Evolutionary conservation across 2,888 invertebrate genomes (phyloP).

Genomic region (Drosophila borborema): DNA sequence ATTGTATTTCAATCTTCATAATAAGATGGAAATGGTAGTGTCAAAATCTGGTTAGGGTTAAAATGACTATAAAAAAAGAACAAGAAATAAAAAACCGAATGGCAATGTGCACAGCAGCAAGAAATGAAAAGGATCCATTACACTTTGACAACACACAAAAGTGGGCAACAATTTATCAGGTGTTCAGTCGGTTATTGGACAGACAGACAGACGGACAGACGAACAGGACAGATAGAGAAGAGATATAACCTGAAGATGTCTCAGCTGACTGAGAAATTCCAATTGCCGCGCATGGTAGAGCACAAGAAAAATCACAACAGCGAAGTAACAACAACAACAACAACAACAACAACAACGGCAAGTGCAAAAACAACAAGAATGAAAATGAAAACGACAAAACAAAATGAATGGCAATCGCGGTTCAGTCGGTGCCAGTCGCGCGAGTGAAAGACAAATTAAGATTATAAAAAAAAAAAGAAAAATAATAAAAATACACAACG

Average conservation of each 20-base stretch:
- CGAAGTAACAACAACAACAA: not conserved
- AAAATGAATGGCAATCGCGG: constrained; percentile 76
- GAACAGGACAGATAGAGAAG: constrained; percentile 15
- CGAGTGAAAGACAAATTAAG: constrained; percentile 80
- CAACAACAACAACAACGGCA: not conserved
- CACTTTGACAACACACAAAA: constrained; percentile 31
- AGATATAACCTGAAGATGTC: constrained; percentile 28
- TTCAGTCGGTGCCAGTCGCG: constrained; percentile 75
- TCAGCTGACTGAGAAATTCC: constrained; percentile 62
- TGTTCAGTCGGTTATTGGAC: constrained; percentile 33
- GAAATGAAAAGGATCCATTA: constrained; percentile 29
- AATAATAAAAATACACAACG: constrained; percentile 71
- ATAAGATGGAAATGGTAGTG: not conserved
- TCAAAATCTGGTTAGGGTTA: constrained; percentile 5
- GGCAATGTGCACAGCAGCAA: not conserved
- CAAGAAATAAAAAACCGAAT: not conserved
- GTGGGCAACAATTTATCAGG: constrained; percentile 67
- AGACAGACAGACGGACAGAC: constrained; percentile 30
- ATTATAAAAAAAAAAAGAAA: constrained; percentile 69
- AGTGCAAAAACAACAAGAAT: constrained; percentile 12
- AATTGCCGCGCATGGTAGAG: constrained; percentile 57
- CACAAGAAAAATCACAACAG: constrained; percentile 42
- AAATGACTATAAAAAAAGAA: not conserved
- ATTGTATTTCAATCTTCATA: constrained; percentile 2
- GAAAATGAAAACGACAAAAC: constrained; percentile 62